Conservation (phyloP, 2,797 vertebrate genomes). For the Hylomyscus alleni region DNA sequence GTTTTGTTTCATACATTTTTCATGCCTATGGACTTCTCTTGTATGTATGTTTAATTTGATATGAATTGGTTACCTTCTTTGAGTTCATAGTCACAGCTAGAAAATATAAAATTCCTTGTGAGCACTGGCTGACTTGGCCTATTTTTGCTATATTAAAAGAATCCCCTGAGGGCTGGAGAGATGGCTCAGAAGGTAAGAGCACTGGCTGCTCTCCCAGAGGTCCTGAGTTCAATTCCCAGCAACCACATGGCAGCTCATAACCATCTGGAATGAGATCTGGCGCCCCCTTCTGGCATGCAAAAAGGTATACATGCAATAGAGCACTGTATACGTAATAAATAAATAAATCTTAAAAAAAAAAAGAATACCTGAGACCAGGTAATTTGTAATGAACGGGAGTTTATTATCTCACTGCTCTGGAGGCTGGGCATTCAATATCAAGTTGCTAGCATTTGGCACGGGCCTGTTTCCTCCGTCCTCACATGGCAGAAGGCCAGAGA, state of each 20-base stretch:
- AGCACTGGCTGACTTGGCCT: not conserved
- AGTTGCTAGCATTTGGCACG: not conserved
- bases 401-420: not conserved
- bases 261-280: too few species aligned
- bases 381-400: not conserved
- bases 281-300: too few species aligned
- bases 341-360: too few species aligned
- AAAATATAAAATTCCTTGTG: conserved; percentile 3
- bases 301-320: too few species aligned
- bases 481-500: not conserved
- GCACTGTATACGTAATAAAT: too few species aligned
- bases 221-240: too few species aligned
- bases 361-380: not conserved
- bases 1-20: not conserved
- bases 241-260: too few species aligned
- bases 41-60: not conserved
- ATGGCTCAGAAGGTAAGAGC: too few species aligned
- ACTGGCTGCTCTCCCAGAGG: too few species aligned
- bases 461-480: not conserved
- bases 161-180: not conserved
- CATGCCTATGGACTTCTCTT: not conserved
- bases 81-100: not conserved
- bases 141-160: not conserved
- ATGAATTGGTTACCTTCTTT: not conserved
- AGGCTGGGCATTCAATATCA: not conserved